A percentile compares a stretch with the other conserved stretches of the same genome.
These are phyloP conservation scores for Muricea muricata DNA, from an alignment of 92 coral and sea anemone species.

Conservation along the genomic window DNA sequence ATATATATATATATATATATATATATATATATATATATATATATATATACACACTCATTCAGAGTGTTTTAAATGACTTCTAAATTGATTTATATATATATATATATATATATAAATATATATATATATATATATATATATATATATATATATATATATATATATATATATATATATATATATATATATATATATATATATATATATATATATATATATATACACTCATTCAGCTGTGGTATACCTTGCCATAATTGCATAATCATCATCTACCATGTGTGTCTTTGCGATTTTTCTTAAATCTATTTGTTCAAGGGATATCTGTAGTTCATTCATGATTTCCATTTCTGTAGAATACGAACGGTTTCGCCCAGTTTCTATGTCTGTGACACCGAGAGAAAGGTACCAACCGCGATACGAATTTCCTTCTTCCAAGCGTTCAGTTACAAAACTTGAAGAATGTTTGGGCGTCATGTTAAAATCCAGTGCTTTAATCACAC, in stretches of 20 bases:
- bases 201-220: no score
- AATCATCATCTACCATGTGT: slow-evolving; percentile 19
- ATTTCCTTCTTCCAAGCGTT: slow-evolving; percentile 25
- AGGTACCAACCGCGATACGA: not conserved
- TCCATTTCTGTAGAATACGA: slow-evolving; percentile 23
- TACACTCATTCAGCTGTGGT: not conserved
- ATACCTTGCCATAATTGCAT: slow-evolving; percentile 27
- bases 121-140: no score
- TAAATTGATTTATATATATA: no score
- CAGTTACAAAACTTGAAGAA: slow-evolving; percentile 18
- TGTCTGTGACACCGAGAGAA: not conserved
- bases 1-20: no score
- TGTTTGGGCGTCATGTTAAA: slow-evolving; percentile 52
- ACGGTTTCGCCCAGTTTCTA: not conserved
- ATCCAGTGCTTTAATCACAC: slow-evolving; percentile 83
- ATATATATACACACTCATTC: no score
- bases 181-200: no score
- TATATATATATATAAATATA: no score
- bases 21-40: no score
- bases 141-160: no score
- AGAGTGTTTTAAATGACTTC: no score
- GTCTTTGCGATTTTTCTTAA: slow-evolving; percentile 41
- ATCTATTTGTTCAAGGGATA: slow-evolving; percentile 18
- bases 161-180: no score
- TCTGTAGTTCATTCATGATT: slow-evolving; percentile 42